phyloP scores from a whole-genome alignment of 2,797 vertebrate genomes.

The Acrossocheilus wenchowensis region DNA sequence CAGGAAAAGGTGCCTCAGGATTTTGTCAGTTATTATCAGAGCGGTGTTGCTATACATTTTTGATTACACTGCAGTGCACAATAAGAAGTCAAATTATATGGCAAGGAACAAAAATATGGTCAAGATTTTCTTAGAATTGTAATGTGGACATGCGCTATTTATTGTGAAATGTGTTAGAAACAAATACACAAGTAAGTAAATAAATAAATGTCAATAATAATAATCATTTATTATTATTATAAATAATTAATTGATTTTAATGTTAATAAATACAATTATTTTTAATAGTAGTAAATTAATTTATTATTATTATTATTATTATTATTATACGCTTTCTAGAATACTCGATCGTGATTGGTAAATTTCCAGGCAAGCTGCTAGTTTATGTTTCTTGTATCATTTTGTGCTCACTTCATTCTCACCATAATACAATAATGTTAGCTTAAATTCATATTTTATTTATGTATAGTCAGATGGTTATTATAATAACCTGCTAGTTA shows the following conservation, averaged over 20 bases:
- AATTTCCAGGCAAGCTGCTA: neutral
- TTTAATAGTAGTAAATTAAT: neutral
- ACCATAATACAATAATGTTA: neutral
- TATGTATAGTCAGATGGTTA: neutral
- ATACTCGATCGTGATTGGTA: neutral
- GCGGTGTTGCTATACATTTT: constrained; percentile 8
- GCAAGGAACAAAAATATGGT: neutral
- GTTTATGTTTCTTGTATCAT: neutral
- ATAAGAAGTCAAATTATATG: neutral
- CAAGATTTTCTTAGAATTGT: neutral
- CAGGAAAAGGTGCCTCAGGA: constrained; percentile 34
- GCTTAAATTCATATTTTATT: neutral
- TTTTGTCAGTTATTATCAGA: constrained; percentile 45
- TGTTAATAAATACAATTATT: neutral
- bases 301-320: neutral
- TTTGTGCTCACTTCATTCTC: neutral
- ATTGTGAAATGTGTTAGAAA: neutral
- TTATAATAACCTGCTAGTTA: neutral
- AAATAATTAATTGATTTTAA: neutral
- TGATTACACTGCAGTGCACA: neutral
- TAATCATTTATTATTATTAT: too few species aligned
- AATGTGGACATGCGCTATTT: neutral
- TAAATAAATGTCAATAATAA: neutral
- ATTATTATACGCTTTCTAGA: neutral
- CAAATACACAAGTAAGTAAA: neutral